These are phyloP conservation scores for Allacma fusca DNA, from an alignment of 2,888 invertebrate genomes.

Conservation along the genomic window DNA sequence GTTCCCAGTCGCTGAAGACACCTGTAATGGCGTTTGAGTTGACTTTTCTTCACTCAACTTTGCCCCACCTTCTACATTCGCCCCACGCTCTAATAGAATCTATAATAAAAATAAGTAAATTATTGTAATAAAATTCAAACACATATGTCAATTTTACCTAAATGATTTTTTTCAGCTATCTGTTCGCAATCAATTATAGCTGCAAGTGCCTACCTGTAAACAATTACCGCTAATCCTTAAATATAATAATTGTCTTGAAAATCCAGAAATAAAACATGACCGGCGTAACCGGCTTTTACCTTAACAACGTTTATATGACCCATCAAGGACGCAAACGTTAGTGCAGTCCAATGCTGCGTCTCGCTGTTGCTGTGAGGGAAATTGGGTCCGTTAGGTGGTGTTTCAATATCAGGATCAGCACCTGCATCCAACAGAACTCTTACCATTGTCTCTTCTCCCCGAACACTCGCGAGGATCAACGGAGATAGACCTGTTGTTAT, in stretches of 20 bases:
- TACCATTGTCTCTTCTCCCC: slow-evolving; percentile 80
- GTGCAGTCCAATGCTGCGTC: slow-evolving; percentile 85
- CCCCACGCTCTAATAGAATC: slow-evolving; percentile 80
- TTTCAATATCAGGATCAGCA: slow-evolving; percentile 83
- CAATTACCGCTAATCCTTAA: background rate
- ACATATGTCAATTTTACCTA: background rate
- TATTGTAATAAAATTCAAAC: background rate
- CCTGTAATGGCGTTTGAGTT: slow-evolving; percentile 87
- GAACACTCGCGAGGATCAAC: slow-evolving; percentile 82
- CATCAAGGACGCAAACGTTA: slow-evolving; percentile 79
- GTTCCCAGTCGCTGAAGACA: slow-evolving; percentile 82
- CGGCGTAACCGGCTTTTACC: slow-evolving; percentile 64
- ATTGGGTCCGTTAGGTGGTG: slow-evolving; percentile 69
- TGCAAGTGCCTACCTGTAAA: background rate
- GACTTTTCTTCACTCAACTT: slow-evolving; percentile 82
- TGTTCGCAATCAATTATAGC: background rate
- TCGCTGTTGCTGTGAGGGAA: slow-evolving; percentile 67
- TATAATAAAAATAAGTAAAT: slow-evolving; percentile 63
- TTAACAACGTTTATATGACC: slow-evolving; percentile 63
- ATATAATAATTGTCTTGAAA: background rate
- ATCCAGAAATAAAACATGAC: background rate
- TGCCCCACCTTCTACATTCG: slow-evolving; percentile 85
- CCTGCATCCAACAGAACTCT: slow-evolving; percentile 78
- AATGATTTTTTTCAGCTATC: background rate
- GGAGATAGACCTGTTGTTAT: slow-evolving; percentile 66